Conservation (phyloP, 2,888 invertebrate species). For the Clivina fossor region DNA sequence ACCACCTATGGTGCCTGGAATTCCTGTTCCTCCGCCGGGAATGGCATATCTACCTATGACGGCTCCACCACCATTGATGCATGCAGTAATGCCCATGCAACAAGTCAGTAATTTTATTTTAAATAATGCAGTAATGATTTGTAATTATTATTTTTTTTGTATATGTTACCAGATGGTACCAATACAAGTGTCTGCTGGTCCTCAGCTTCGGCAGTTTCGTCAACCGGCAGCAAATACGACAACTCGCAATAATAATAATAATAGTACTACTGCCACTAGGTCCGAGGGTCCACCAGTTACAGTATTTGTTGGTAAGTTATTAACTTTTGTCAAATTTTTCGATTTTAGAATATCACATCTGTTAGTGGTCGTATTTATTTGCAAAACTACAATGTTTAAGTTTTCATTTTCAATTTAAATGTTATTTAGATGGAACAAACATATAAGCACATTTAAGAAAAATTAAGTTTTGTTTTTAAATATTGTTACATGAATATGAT, state of each 20-base stretch:
- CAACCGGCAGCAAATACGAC: conserved; percentile 43
- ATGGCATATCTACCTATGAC: conserved; percentile 59
- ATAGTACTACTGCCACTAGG: conserved; percentile 27
- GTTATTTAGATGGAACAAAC: no score
- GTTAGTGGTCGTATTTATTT: no score
- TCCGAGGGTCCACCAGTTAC: conserved; percentile 87
- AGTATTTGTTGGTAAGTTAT: conserved; percentile 83
- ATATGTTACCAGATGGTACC: conserved; percentile 58
- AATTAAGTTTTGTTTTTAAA: no score
- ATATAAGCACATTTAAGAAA: no score
- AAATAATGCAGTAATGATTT: neutral
- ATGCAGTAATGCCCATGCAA: conserved; percentile 70
- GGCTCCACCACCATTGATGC: conserved; percentile 73
- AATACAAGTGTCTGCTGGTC: conserved; percentile 52
- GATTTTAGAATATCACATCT: neutral
- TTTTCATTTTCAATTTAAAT: no score
- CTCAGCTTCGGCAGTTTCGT: conserved; percentile 52
- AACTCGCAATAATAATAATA: conserved; percentile 30
- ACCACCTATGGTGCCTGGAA: conserved; percentile 75
- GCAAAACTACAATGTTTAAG: no score
- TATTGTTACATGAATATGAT: no score
- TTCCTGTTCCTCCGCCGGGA: conserved; percentile 70
- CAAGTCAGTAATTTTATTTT: conserved; percentile 61
- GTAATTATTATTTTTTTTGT: conserved; percentile 9
- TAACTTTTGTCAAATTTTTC: conserved; percentile 3